These are phyloP conservation scores for Chrysomallon squamiferum DNA, from an alignment of 1,140 invertebrate genomes.

Conservation along the genomic window DNA sequence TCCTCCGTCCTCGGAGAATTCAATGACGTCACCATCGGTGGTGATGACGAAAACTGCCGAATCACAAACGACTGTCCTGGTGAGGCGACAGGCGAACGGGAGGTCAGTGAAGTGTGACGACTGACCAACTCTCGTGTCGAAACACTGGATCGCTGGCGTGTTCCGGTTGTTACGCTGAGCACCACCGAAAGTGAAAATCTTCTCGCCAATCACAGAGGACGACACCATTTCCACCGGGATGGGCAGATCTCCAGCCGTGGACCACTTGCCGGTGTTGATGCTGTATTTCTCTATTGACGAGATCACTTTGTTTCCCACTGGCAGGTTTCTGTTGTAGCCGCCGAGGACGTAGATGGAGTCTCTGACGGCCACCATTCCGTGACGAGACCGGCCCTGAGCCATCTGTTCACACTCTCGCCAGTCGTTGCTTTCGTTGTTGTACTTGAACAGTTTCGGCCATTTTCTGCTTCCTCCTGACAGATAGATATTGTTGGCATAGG, in stretches of 20 bases:
- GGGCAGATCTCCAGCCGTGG: constrained; percentile 36
- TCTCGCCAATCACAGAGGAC: constrained; percentile 42
- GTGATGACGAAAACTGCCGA: constrained; percentile 39
- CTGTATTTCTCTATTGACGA: constrained; percentile 46
- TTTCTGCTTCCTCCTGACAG: constrained; percentile 49
- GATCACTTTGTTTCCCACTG: constrained; percentile 26
- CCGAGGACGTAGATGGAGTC: constrained; percentile 19
- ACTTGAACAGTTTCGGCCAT: constrained; percentile 39
- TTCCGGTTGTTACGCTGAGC: constrained; percentile 46
- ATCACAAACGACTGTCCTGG: constrained; percentile 40
- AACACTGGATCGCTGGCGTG: constrained; percentile 41
- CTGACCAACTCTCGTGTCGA: constrained; percentile 36
- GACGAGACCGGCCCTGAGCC: constrained; percentile 35
- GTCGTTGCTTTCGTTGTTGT: constrained; percentile 44
- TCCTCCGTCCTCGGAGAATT: constrained; percentile 23
- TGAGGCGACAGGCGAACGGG: constrained; percentile 44
- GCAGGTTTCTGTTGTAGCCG: constrained; percentile 26
- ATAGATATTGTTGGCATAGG: constrained; percentile 48
- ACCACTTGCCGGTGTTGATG: constrained; percentile 42
- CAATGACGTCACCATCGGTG: constrained; percentile 41
- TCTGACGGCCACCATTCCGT: constrained; percentile 37
- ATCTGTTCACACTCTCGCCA: constrained; percentile 39
- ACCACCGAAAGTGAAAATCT: constrained; percentile 48
- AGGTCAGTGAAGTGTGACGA: constrained; percentile 40
- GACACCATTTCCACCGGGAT: constrained; percentile 43